Base-by-base conservation (phyloP, 2,797 vertebrate genomes). In the Etheostoma perlongum region DNA sequence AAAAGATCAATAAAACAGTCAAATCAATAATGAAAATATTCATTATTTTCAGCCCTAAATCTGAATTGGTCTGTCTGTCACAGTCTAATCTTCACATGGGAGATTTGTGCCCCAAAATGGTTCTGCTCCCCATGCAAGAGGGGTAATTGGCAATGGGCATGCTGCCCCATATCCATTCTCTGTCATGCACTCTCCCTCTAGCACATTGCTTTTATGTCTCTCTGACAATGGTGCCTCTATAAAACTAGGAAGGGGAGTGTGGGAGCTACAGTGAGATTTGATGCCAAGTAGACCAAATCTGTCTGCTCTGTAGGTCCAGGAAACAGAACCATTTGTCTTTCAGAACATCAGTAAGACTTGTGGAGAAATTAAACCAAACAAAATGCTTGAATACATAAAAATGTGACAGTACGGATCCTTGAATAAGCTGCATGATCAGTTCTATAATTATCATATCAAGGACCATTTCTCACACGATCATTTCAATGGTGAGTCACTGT, bases 161-260 rank as follows among this genome's bases (percentile, higher is more conserved):
- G 49, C 55, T 81, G 44, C 78, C 77, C 75, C 76, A 71, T 10
- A 74, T 62, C 74, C 69, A 78, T 67, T n/a, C 73, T 53, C 81
- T 74, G 80, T 65, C 65, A 33, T 85, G 81, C 65, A 65, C 72
- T 76, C 57, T 69, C 79, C 47, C 74, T 80, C 55, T 58, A 71
- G 74, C 64, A 72, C 49, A 6, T 62, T 76, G 78, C 85, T 59
- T 79, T 85, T 70, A 81, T 82, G 84, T 66, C 68, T 62, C 66
- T 21, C 69, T 82, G 79, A 88, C 86, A 86, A 84, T 88, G 78
- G 75, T 14, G 75, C 72, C 85, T 85, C 82, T 81, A 81, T 87
- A 74, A 79, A 78, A 62, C 71, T 27, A 72, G 59, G 60, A 72
- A 61, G 62, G 57, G 60, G 66, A 67, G 66, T 59, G 69, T 73